Evolutionary conservation across 2,888 invertebrate species (phyloP).

Genomic region (Apodemia hepburni): DNA sequence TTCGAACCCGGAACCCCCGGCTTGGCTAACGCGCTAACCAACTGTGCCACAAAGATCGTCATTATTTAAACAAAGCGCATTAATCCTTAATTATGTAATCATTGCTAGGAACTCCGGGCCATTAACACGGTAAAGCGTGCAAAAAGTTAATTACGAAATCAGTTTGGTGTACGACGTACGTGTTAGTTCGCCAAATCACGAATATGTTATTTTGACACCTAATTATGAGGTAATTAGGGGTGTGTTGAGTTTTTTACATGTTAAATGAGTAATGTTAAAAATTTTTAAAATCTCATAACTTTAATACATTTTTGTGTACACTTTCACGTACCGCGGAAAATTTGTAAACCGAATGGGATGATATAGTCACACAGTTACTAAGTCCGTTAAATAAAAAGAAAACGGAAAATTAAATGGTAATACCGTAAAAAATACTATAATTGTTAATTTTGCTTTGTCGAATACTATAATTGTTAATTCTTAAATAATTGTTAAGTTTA

Average conservation of each 20-base stretch:
- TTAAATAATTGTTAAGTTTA: too few relatives aligned
- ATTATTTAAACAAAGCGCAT: not conserved
- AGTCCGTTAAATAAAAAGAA: too few relatives aligned
- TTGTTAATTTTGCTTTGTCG: too few relatives aligned
- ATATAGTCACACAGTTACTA: too few relatives aligned
- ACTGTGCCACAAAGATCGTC: too few relatives aligned
- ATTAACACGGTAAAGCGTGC: conserved; percentile 9
- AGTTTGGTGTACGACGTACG: not conserved
- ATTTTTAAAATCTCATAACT: not conserved
- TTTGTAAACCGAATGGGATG: too few relatives aligned
- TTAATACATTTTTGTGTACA: not conserved
- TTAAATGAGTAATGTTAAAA: not conserved
- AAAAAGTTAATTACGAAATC: conserved; percentile 12
- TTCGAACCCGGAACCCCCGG: too few relatives aligned
- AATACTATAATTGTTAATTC: too few relatives aligned
- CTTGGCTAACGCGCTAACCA: too few relatives aligned
- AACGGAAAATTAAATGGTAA: too few relatives aligned
- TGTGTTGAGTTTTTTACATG: not conserved
- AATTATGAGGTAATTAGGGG: not conserved
- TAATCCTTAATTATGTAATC: not conserved
- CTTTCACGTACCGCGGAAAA: too few relatives aligned
- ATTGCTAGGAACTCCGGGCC: not conserved
- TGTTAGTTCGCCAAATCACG: not conserved
- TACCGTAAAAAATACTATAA: too few relatives aligned
- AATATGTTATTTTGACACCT: conserved; percentile 2